phyloP scores from a whole-genome alignment of 2,113 vertebrate genomes.

The Hystrix cristata region DNA sequence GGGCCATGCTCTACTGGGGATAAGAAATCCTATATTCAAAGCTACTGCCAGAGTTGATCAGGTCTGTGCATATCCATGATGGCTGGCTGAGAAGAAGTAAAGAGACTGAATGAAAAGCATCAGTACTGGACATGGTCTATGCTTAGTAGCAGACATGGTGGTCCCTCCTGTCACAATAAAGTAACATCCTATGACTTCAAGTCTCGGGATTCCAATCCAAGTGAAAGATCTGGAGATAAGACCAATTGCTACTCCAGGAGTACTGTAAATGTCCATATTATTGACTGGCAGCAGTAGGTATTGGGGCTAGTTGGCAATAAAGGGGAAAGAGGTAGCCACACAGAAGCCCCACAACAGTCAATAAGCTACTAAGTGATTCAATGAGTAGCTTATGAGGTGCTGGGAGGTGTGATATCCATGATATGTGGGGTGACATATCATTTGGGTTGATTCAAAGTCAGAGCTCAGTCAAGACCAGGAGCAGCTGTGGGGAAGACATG shows the following conservation, averaged over 20 bases:
- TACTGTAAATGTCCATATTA: not conserved
- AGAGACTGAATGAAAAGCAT: not conserved
- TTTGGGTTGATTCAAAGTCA: not conserved
- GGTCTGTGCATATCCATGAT: not conserved
- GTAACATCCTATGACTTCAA: not conserved
- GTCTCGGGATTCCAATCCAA: not conserved
- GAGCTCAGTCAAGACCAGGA: not conserved
- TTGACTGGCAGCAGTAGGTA: not conserved
- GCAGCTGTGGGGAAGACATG: not conserved
- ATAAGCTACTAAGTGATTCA: not conserved
- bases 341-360: no score
- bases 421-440: rapidly evolving
- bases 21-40: not conserved
- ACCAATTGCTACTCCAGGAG: no score
- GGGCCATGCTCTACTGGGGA: not conserved
- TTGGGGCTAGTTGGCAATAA: not conserved
- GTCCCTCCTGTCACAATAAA: not conserved
- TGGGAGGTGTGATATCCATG: not conserved
- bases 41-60: not conserved
- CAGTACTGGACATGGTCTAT: not conserved
- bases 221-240: not conserved
- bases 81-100: not conserved
- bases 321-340: not conserved
- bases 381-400: not conserved
- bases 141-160: not conserved